Conservation (phyloP, 2,113 vertebrate genomes). For the Hydropotes inermis region DNA sequence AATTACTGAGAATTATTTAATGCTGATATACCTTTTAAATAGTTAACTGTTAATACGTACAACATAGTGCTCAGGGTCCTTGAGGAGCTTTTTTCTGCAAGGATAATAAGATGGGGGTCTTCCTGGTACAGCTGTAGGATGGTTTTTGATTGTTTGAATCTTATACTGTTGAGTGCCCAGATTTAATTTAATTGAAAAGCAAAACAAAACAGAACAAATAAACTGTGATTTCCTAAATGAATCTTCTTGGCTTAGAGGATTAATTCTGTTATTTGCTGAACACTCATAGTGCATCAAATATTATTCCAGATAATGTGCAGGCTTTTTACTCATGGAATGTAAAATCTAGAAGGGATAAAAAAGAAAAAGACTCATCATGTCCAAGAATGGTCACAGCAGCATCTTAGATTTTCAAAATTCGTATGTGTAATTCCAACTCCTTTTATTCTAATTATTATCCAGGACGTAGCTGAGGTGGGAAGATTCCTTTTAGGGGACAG, state of each 20-base stretch:
- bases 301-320: background rate
- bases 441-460: background rate
- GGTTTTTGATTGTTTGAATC: slow-evolving; percentile 30
- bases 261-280: slow-evolving; percentile 39
- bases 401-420: background rate
- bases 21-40: background rate
- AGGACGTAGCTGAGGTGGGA: background rate
- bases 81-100: background rate
- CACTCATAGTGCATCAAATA: background rate
- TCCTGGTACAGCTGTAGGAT: background rate
- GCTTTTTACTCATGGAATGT: background rate
- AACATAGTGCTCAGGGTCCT: background rate
- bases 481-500: background rate
- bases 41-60: slow-evolving; percentile 15
- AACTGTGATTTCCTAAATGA: slow-evolving; percentile 4
- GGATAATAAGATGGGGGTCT: background rate
- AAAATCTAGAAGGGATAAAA: background rate
- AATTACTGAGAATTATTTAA: background rate
- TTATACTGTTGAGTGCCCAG: background rate
- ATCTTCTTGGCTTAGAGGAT: background rate
- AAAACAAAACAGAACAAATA: background rate
- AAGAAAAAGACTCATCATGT: background rate
- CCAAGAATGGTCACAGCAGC: background rate
- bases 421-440: background rate
- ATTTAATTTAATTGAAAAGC: slow-evolving; percentile 38